phyloP scores from a whole-genome alignment of 2,113 vertebrate genomes.

The Anguilla rostrata region DNA sequence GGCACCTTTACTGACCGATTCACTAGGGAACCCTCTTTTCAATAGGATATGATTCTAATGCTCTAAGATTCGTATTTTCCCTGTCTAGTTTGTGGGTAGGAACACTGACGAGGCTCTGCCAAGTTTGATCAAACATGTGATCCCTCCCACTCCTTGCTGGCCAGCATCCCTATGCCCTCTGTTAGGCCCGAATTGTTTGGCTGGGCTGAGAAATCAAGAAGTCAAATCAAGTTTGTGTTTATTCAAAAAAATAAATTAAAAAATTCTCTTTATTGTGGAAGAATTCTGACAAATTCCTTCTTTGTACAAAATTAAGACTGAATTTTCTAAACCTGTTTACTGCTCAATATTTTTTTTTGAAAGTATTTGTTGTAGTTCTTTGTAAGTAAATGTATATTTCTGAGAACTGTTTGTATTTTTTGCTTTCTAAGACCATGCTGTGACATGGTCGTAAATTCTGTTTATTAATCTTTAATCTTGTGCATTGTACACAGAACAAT shows the following conservation, averaged over 20 bases:
- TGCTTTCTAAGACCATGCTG: neutral
- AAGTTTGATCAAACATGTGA: too few relatives aligned
- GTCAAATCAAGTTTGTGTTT: constrained; percentile 10
- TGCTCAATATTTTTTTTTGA: constrained; percentile 28
- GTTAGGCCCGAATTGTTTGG: neutral
- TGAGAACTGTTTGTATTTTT: constrained; percentile 30
- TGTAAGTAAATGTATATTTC: constrained; percentile 78
- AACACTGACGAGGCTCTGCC: neutral
- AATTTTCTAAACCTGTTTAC: constrained; percentile 12
- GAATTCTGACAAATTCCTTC: constrained; percentile 9
- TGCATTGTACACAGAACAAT: neutral
- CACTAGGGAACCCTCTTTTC: neutral
- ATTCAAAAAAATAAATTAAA: constrained; percentile 13
- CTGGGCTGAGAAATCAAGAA: neutral
- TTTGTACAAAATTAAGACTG: constrained; percentile 16
- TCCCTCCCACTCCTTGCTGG: neutral
- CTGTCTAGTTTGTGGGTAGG: neutral
- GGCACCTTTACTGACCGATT: too few relatives aligned
- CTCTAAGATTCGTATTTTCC: neutral
- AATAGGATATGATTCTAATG: neutral
- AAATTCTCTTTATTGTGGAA: constrained; percentile 11
- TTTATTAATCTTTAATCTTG: neutral
- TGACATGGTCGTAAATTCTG: neutral
- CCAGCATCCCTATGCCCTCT: neutral
- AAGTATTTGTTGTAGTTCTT: constrained; percentile 56